Evolutionary conservation across 1,140 invertebrate genomes (phyloP).

Genomic region (Colletes gigas): DNA sequence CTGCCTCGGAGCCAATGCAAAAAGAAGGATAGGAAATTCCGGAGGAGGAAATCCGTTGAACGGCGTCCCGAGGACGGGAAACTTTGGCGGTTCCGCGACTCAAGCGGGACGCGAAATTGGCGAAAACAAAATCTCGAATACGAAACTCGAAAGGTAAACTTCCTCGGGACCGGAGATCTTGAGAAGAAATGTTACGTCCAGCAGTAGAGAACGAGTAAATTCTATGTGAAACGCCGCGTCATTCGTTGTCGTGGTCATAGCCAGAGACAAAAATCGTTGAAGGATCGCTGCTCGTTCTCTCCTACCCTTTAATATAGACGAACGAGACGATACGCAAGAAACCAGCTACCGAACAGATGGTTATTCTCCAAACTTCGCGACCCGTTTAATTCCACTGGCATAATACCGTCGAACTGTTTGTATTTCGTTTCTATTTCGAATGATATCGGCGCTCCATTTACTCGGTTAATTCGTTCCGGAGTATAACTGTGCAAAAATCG

Average conservation of each 20-base stretch:
- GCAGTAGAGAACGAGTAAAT: slow-evolving; percentile 40
- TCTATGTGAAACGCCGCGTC: slow-evolving; percentile 43
- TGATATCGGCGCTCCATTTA: too few relatives aligned
- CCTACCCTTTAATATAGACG: background rate
- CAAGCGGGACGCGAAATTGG: slow-evolving; percentile 1
- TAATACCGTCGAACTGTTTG: too few relatives aligned
- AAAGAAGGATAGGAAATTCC: slow-evolving; percentile 20
- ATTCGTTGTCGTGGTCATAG: background rate
- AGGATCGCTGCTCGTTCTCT: slow-evolving; percentile 18
- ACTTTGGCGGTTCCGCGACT: slow-evolving; percentile 12
- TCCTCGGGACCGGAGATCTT: slow-evolving; percentile 29
- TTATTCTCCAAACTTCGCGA: background rate
- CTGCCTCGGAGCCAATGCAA: slow-evolving; percentile 6
- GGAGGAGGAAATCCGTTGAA: slow-evolving; percentile 47
- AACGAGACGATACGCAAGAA: too few relatives aligned
- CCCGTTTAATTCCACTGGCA: too few relatives aligned
- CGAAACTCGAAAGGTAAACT: slow-evolving; percentile 54
- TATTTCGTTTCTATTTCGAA: too few relatives aligned
- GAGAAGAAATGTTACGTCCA: slow-evolving; percentile 50
- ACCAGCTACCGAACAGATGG: background rate
- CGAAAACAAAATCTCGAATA: slow-evolving; percentile 64
- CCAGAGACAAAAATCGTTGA: background rate
- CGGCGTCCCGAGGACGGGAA: slow-evolving; percentile 57
- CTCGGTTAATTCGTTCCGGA: too few relatives aligned
- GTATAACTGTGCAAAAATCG: too few relatives aligned